Conservation (phyloP, 2,113 vertebrate species). For the Microtus ochrogaster region DNA sequence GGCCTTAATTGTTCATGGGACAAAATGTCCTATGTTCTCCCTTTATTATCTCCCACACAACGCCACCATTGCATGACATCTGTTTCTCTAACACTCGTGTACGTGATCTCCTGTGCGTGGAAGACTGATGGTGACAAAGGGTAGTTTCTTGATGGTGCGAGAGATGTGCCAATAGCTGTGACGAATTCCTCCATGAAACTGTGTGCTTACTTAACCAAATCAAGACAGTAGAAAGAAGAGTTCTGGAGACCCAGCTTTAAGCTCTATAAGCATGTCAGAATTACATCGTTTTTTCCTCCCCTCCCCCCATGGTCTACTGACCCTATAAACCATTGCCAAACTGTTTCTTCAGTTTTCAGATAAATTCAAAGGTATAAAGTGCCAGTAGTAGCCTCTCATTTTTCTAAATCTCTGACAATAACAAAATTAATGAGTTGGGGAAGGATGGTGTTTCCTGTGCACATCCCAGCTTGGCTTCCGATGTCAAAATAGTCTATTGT, state of each 20-base stretch:
- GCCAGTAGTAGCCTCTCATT: not conserved
- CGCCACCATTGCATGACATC: not conserved
- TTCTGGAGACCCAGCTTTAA: not conserved
- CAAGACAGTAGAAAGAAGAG: not conserved
- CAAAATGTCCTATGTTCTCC: not conserved
- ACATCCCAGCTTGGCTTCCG: not conserved
- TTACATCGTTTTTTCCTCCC: not conserved
- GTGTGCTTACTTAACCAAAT: not conserved
- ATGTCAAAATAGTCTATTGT: not conserved
- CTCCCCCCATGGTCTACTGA: not conserved
- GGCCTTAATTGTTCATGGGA: not conserved
- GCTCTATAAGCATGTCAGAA: not conserved
- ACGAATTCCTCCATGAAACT: not conserved
- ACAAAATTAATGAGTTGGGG: not conserved
- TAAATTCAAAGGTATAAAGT: not conserved
- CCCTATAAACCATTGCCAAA: not conserved
- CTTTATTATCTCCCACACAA: not conserved
- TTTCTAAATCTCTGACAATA: not conserved
- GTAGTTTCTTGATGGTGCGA: not conserved
- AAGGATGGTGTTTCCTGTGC: not conserved
- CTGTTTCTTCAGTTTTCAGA: conserved; percentile 14
- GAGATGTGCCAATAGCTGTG: not conserved
- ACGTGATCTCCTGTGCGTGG: not conserved
- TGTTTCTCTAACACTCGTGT: not conserved
- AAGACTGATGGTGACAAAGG: not conserved